phyloP scores from a whole-genome alignment of 23 tunicate genomes.

The Diplosoma virens region DNA sequence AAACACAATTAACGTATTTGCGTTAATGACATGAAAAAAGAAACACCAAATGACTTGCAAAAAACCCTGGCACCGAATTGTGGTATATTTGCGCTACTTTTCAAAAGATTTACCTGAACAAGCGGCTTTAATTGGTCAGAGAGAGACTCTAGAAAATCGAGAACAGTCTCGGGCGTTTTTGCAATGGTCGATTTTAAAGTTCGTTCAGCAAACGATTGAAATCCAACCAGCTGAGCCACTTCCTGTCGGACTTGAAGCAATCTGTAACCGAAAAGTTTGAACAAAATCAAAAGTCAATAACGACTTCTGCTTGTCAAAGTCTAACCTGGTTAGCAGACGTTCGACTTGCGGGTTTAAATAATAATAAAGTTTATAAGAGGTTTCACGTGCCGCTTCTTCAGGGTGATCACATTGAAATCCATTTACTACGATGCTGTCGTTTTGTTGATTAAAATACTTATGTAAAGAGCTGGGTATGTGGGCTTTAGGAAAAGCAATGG shows the following conservation, averaged over 20 bases:
- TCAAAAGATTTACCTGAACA: slow-evolving; percentile 29
- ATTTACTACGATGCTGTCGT: slow-evolving; percentile 28
- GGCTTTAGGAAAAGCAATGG: slow-evolving; percentile 53
- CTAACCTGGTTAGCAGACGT: slow-evolving; percentile 41
- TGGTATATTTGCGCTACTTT: no score
- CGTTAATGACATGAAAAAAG: no score
- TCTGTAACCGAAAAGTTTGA: slow-evolving; percentile 2
- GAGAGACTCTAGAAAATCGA: slow-evolving; percentile 48
- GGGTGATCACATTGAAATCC: slow-evolving; percentile 61
- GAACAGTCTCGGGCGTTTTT: slow-evolving; percentile 68
- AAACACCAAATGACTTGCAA: no score
- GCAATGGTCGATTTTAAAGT: slow-evolving; percentile 81
- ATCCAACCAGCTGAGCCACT: slow-evolving; percentile 82
- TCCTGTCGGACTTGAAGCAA: slow-evolving; percentile 59
- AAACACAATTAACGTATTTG: not conserved
- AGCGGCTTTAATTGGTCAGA: slow-evolving; percentile 53
- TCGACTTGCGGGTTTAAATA: slow-evolving; percentile 56
- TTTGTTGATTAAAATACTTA: slow-evolving; percentile 28
- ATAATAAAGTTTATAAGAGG: slow-evolving; percentile 66
- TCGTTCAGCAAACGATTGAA: slow-evolving; percentile 65
- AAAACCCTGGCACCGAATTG: no score
- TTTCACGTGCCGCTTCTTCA: slow-evolving; percentile 71
- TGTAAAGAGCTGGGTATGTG: slow-evolving; percentile 41
- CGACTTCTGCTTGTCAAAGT: not conserved
- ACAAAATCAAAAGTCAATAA: not conserved